These are phyloP conservation scores for Drosophila bocqueti DNA, from an alignment of 1,140 invertebrate genomes.

Conservation along the genomic window DNA sequence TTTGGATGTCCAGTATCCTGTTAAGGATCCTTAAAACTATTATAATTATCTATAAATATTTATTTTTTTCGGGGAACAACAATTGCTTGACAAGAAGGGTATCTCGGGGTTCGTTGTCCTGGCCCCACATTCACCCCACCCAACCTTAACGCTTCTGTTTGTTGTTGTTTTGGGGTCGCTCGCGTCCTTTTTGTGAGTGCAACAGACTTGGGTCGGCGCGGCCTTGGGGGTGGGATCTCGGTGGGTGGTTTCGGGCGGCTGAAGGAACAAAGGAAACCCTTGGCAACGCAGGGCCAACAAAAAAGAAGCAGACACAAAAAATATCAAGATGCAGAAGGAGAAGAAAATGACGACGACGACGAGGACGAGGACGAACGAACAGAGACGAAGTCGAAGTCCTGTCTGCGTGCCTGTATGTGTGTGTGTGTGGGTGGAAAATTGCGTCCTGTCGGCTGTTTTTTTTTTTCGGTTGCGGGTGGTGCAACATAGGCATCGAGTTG, in stretches of 20 bases:
- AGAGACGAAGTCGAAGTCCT: constrained; percentile 29
- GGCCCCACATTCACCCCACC: background rate
- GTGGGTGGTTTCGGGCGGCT: constrained; percentile 20
- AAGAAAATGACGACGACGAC: constrained; percentile 23
- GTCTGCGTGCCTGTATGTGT: constrained; percentile 15
- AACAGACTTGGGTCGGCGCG: constrained; percentile 67
- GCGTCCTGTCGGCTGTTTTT: constrained; percentile 40
- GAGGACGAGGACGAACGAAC: constrained; percentile 34
- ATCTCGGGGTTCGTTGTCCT: constrained; percentile 26
- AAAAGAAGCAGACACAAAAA: constrained; percentile 65
- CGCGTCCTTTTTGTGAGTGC: constrained; percentile 60
- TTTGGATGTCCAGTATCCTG: background rate
- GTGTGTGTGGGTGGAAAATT: constrained; percentile 48
- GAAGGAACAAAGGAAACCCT: constrained; percentile 83
- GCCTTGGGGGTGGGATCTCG: background rate
- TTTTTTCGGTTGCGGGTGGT: constrained; percentile 21
- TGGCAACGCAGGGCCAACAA: constrained; percentile 81
- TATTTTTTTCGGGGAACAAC: background rate
- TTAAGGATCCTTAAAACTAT: background rate
- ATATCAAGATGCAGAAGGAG: constrained; percentile 32
- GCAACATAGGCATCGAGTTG: constrained; percentile 33
- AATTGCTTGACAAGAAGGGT: constrained; percentile 4
- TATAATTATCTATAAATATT: background rate
- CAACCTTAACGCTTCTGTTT: constrained; percentile 9
- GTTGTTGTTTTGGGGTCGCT: constrained; percentile 54